Conservation (phyloP, 1,140 invertebrate species). For the Holcopasites calliopsidis region DNA sequence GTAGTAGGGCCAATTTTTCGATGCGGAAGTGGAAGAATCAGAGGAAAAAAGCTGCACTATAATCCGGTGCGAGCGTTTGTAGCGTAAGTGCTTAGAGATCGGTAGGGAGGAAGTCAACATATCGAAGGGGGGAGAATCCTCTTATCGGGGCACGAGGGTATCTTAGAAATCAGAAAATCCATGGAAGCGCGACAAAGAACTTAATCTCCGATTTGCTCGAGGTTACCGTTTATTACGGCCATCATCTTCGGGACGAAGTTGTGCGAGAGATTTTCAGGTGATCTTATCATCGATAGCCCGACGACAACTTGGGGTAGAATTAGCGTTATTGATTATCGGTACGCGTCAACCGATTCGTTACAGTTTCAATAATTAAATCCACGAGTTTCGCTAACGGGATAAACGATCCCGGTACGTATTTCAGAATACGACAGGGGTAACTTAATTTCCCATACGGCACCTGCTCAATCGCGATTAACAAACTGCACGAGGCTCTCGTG, state of each 20-base stretch:
- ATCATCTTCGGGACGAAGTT: not conserved
- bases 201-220: slow-evolving; percentile 52
- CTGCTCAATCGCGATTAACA: slow-evolving; percentile 74
- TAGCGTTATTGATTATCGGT: too few relatives aligned
- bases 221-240: slow-evolving; percentile 22
- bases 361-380: too few relatives aligned
- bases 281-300: not conserved
- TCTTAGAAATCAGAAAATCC: slow-evolving; percentile 57
- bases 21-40: not conserved
- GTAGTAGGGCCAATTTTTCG: not conserved
- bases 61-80: slow-evolving; percentile 28
- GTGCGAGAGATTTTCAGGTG: not conserved
- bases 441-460: slow-evolving; percentile 71
- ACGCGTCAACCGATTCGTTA: too few relatives aligned
- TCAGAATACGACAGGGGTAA: slow-evolving; percentile 66
- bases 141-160: slow-evolving; percentile 57
- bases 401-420: too few relatives aligned
- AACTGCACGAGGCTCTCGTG: slow-evolving; percentile 55
- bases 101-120: slow-evolving; percentile 38
- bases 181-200: slow-evolving; percentile 51
- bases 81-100: not conserved
- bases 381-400: too few relatives aligned
- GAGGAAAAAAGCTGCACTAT: slow-evolving; percentile 28
- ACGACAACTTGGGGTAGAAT: not conserved
- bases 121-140: slow-evolving; percentile 60